Evolutionary conservation across 1,140 invertebrate species (phyloP), one percentile per base, ranked within the genome.

Genomic region (Trinorchestia longiramus): DNA sequence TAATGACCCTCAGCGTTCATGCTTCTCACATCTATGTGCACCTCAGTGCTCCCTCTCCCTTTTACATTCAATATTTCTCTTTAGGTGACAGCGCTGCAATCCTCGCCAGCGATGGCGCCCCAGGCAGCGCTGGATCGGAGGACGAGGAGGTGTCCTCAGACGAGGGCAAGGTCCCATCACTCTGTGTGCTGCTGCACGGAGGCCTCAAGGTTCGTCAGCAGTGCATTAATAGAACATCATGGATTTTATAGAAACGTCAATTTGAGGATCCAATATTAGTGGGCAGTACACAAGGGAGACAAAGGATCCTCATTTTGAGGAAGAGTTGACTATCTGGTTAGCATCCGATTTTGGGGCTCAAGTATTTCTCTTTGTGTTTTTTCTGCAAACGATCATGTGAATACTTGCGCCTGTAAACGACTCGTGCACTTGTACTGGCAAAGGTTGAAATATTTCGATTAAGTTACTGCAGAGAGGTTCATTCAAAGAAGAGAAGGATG

Each of bases 161-260:
- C 97, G 98, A 99, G 97, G 98, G 99, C 96, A 98, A 98, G 97
- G 97, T 98, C 92, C 98, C 99, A 0, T 99, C 99, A 28, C 99
- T 99, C 97, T 99, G 99, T 97, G 99, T 99, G 11, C 97, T 99
- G 17, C 97, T 99, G 23, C 99, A 99, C 97, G 99, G 99, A 40
- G 99, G 99, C 95, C 97, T 99, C 8, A 99, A 99, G 97, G 98
- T 98, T 97, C n/a, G 62, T 77, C 62, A 28, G 62, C 28, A 23
- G 62, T 77, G 62, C 62, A 3, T 15, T 15, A 28, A 28, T 77
- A 97, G 96, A 96, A 28, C 62, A 41, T 6, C 23, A 42, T 47
- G 43, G 87, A n/a, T 57, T 90, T 53, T 3, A 77, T 23, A 11
- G 62, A 45, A n/a, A 4, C 45, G 15, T 62, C 45, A 43, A 57